Evolutionary conservation across 2,888 invertebrate genomes (phyloP).

Genomic region (Drosophila robusta): DNA sequence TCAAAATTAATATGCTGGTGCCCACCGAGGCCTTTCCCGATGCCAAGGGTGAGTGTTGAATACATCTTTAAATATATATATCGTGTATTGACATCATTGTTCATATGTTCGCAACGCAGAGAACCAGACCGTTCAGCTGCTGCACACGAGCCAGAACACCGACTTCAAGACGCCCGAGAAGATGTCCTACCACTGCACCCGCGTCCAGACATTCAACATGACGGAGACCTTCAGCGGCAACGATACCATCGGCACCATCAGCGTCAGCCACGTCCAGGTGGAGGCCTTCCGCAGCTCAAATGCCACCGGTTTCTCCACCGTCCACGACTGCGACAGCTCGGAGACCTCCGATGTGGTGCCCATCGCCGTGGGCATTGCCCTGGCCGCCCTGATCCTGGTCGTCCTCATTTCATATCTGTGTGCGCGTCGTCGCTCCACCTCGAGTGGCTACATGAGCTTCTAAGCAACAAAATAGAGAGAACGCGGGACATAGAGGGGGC

Average conservation of each 20-base stretch:
- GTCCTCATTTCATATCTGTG: conserved; percentile 97
- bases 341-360: conserved; percentile 96
- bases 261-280: conserved; percentile 88
- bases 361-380: conserved; percentile 97
- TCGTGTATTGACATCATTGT: too few species aligned
- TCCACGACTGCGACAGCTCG: conserved; percentile 90
- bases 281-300: conserved; percentile 89
- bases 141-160: conserved; percentile 83
- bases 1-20: conserved; percentile 77
- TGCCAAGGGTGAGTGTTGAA: conserved; percentile 74
- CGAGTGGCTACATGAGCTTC: conserved; percentile 89
- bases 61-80: too few species aligned
- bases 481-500: not conserved
- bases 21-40: conserved; percentile 83
- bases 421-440: conserved; percentile 93
- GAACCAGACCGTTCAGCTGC: conserved; percentile 84
- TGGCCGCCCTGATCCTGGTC: conserved; percentile 90
- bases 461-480: conserved; percentile 28
- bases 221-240: conserved; percentile 78
- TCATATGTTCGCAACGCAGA: conserved; percentile 51
- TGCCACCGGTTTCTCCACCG: conserved; percentile 87
- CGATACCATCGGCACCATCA: conserved; percentile 85
- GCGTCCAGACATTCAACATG: conserved; percentile 87
- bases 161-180: conserved; percentile 87
- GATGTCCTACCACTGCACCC: conserved; percentile 91